These are phyloP conservation scores for Masticophis lateralis DNA, from an alignment of 2,797 vertebrate species.

Conservation along the genomic window DNA sequence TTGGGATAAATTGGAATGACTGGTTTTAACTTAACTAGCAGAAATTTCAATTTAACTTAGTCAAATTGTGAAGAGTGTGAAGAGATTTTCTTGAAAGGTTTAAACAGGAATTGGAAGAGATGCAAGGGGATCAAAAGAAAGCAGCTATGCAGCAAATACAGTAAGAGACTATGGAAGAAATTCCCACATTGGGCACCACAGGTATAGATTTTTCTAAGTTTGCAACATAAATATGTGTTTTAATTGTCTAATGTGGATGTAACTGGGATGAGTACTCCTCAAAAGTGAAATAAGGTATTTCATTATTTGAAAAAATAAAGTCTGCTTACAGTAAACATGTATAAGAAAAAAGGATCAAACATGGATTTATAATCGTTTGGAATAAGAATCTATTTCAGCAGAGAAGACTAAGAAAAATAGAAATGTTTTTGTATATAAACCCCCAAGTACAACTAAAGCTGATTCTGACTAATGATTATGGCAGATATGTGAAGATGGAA, in stretches of 20 bases:
- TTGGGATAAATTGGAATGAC: background rate
- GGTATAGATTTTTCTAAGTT: background rate
- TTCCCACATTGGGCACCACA: background rate
- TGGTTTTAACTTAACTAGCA: background rate
- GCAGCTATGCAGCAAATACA: background rate
- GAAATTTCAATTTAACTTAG: background rate
- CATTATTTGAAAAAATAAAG: background rate
- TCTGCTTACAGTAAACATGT: background rate
- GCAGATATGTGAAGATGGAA: background rate
- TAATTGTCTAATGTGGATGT: background rate
- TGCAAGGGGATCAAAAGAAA: background rate
- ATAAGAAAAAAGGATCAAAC: background rate
- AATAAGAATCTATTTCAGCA: background rate
- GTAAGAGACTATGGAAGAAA: background rate
- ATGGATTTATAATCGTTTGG: background rate
- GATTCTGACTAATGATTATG: background rate
- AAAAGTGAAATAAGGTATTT: background rate
- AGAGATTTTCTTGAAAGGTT: background rate
- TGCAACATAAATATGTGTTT: background rate
- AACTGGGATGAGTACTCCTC: background rate
- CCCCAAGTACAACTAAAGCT: background rate
- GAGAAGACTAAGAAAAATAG: background rate
- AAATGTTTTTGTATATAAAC: background rate
- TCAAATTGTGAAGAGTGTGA: background rate
- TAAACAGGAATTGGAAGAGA: background rate